Evolutionary conservation across 1,140 invertebrate genomes (phyloP).

Genomic region (Geopemphigus sp.): DNA sequence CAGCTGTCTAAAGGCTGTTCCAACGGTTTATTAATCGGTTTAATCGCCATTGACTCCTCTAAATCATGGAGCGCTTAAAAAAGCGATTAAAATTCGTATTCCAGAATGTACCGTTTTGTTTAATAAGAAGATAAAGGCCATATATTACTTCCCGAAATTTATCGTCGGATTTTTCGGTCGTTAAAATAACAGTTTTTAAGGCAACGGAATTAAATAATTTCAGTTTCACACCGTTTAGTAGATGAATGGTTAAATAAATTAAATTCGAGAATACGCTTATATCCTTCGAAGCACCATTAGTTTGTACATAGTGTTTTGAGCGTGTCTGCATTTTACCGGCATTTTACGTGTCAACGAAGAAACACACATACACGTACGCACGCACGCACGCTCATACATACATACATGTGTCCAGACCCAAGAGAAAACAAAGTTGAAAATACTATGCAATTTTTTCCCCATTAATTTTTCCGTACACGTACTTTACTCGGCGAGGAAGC

Average conservation of each 20-base stretch:
- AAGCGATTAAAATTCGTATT: neutral
- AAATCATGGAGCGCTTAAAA: neutral
- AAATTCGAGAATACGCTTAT: neutral
- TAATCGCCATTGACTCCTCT: no score
- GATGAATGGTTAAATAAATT: neutral
- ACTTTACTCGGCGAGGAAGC: neutral
- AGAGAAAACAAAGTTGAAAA: neutral
- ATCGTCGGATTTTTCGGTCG: neutral
- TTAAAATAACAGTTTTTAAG: neutral
- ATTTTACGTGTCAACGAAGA: neutral
- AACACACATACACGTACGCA: neutral
- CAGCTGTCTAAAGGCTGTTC: neutral
- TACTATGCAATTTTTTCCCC: neutral
- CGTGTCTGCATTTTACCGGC: neutral
- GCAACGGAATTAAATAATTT: neutral
- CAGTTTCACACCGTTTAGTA: neutral
- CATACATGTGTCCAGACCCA: neutral
- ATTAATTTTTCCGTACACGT: conserved; percentile 29
- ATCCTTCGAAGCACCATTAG: neutral
- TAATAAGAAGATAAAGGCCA: conserved; percentile 4
- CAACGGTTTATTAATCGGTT: neutral
- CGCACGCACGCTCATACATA: neutral
- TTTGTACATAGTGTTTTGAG: neutral
- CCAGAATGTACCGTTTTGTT: neutral
- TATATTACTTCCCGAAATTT: conserved; percentile 7